Evolutionary conservation across 2,113 vertebrate genomes (phyloP).

Genomic region (Orycteropus afer): DNA sequence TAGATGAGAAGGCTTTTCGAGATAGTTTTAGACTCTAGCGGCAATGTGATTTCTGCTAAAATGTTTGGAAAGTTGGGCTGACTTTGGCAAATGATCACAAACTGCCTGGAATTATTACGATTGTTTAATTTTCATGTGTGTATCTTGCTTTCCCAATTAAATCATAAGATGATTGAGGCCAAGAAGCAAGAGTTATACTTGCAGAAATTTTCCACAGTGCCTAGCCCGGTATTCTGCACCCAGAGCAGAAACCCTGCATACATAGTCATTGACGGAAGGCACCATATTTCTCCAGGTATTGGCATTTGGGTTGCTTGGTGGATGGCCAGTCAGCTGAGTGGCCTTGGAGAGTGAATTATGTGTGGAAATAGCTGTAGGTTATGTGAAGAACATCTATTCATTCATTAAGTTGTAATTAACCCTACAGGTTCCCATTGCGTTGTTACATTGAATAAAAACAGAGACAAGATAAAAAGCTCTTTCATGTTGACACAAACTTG

Average conservation of each 20-base stretch:
- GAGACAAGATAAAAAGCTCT: slow-evolving; percentile 78
- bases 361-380: slow-evolving; percentile 80
- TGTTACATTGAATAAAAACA: slow-evolving; percentile 79
- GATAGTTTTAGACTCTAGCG: slow-evolving; percentile 46
- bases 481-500: slow-evolving; percentile 79
- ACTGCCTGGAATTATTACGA: background rate
- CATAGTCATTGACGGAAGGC: background rate
- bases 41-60: slow-evolving; percentile 46
- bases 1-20: slow-evolving; percentile 54
- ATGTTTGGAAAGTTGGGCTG: slow-evolving; percentile 50
- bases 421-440: slow-evolving; percentile 75
- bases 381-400: slow-evolving; percentile 77
- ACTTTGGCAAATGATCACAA: slow-evolving; percentile 56
- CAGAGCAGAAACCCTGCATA: background rate
- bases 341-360: slow-evolving; percentile 61
- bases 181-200: background rate
- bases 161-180: background rate
- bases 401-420: slow-evolving; percentile 81
- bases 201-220: background rate
- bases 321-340: slow-evolving; percentile 60
- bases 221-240: background rate
- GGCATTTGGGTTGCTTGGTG: slow-evolving; percentile 43
- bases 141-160: slow-evolving; percentile 24
- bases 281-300: slow-evolving; percentile 1
- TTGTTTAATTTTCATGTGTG: slow-evolving; percentile 39